These are phyloP conservation scores for Graptemys geographica DNA, from an alignment of 2,797 vertebrate genomes.

Conservation along the genomic window DNA sequence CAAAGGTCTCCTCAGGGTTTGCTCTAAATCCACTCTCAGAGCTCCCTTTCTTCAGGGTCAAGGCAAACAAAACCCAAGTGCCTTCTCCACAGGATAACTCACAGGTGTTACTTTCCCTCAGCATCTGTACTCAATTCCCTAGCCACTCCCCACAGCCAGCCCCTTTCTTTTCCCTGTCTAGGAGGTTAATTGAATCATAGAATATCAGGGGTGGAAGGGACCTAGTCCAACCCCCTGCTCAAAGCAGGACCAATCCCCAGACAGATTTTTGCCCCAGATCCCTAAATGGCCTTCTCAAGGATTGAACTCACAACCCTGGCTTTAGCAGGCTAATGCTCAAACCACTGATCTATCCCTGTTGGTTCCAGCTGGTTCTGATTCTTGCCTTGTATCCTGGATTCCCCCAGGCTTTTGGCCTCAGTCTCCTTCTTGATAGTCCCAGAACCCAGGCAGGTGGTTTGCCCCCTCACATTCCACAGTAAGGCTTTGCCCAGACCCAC, in stretches of 20 bases:
- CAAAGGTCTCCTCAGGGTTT: not conserved
- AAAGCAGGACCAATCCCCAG: too few species aligned
- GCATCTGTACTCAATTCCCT: not conserved
- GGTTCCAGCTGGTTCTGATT: not conserved
- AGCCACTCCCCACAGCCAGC: not conserved
- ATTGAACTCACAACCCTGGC: too few species aligned
- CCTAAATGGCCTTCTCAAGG: too few species aligned
- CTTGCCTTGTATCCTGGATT: not conserved
- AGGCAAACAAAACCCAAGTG: not conserved
- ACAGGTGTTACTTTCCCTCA: not conserved
- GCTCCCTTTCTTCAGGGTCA: not conserved
- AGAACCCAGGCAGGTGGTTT: not conserved
- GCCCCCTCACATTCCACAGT: not conserved
- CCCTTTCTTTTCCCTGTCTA: not conserved
- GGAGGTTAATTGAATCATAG: not conserved
- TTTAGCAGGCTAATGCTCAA: too few species aligned
- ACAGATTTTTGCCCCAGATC: too few species aligned
- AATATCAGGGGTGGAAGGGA: too few species aligned
- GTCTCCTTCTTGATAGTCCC: not conserved
- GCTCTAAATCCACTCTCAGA: not conserved
- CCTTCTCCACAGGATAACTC: not conserved
- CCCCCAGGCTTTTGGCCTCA: not conserved
- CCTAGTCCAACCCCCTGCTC: too few species aligned
- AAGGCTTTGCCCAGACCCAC: not conserved
- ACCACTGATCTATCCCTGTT: too few species aligned